A percentile compares a stretch with the other conserved stretches of the same genome.
phyloP scores from a whole-genome alignment of 2,113 vertebrate species.

The Nanorana parkeri region DNA sequence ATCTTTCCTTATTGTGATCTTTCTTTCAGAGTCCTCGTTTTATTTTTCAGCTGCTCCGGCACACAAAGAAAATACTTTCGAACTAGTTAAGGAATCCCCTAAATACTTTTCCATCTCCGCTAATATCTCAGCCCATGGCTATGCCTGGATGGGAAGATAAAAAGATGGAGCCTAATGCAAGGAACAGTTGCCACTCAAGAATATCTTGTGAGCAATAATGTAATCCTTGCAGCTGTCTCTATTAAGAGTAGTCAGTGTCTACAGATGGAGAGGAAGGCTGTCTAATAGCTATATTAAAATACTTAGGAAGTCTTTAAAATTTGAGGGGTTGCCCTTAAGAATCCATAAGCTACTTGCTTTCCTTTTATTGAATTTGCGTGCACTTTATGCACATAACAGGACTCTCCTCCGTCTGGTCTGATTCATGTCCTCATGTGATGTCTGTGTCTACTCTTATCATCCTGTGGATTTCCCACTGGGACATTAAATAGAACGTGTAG shows the following conservation, averaged over 20 bases:
- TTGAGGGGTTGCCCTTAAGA: no score
- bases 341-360: no score
- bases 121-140: not conserved
- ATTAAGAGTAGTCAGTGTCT: not conserved
- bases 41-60: not conserved
- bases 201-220: not conserved
- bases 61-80: not conserved
- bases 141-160: not conserved
- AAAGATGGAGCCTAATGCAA: not conserved
- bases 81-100: not conserved
- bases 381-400: no score
- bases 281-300: not conserved
- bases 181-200: not conserved
- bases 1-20: no score
- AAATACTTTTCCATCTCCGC: not conserved
- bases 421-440: no score
- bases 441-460: no score
- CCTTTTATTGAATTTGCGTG: no score
- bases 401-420: no score
- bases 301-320: no score
- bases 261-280: not conserved
- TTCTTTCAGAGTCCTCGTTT: not conserved
- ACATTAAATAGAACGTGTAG: no score
- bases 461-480: no score
- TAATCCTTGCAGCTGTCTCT: constrained; percentile 24